Conservation (phyloP, 1,140 invertebrate species). For the Drosophila pallidifrons region DNA sequence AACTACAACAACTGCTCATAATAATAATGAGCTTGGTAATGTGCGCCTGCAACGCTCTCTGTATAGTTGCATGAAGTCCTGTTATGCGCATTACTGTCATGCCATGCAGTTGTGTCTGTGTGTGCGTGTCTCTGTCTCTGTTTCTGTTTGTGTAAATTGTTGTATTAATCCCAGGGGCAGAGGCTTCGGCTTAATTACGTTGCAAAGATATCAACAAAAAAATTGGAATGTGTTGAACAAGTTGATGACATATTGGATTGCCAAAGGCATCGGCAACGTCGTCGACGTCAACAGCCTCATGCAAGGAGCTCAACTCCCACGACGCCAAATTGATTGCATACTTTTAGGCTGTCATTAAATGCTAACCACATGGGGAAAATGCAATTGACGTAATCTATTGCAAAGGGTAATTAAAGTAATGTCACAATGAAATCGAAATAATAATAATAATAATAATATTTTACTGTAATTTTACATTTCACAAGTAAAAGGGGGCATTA, state of each 20-base stretch:
- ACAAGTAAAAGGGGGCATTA: no score
- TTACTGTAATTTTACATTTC: no score
- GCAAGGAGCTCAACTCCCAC: slow-evolving; percentile 1
- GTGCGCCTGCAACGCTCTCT: slow-evolving; percentile 18
- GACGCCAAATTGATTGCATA: slow-evolving; percentile 51
- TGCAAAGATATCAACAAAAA: slow-evolving; percentile 37
- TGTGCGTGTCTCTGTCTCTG: slow-evolving; percentile 4
- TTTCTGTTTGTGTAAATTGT: not conserved
- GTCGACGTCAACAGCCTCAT: not conserved
- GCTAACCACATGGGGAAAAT: not conserved
- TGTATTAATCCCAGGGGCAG: slow-evolving; percentile 13
- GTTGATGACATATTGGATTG: slow-evolving; percentile 35
- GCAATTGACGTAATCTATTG: not conserved
- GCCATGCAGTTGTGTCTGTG: slow-evolving; percentile 19
- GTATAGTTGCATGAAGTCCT: slow-evolving; percentile 28
- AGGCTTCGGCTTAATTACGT: slow-evolving; percentile 53
- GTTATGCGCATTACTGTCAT: slow-evolving; percentile 31
- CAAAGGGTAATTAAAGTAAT: not conserved
- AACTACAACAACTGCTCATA: slow-evolving; percentile 63
- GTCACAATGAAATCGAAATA: no score
- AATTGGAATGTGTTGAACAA: slow-evolving; percentile 25
- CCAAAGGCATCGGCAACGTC: not conserved
- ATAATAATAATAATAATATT: no score
- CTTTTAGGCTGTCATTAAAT: slow-evolving; percentile 42
- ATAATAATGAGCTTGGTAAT: slow-evolving; percentile 60